Base-by-base conservation (phyloP, 2,888 invertebrate species). In the Volucella inflata region DNA sequence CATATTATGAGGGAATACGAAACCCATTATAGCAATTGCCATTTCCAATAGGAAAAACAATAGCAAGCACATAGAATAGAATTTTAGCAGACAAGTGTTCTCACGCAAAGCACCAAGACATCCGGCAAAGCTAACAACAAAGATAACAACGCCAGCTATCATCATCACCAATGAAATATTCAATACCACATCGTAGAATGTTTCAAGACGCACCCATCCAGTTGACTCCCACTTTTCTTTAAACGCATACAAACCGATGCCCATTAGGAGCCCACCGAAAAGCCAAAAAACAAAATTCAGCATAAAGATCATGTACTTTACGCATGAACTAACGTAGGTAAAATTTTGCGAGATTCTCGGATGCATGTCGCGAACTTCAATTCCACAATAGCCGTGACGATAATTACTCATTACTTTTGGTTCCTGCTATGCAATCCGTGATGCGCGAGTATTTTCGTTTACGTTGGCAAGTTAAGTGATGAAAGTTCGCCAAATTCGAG, bases 211-310 rank as follows among this genome's bases (percentile, higher is more conserved):
- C 46, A 97, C 94, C 88, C 96, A 95, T 87, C 97, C 97, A 21
- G 96, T 96, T 6, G 97, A 95, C 90, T 97, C 96, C 95, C 97
- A 97, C 94, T 98, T 98, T 90, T 98, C 98, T 84, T 97, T 95
- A 90, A 98, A 97, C 0, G 98, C 98, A 92, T 98, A 98, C 3
- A 97, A 93, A 8, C 98, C 98, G 81, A 98, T 95, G 8, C 96
- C 97, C 77, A 98, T 95, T 57, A 98, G 93, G 11, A 97, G 92
- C 36, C 97, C 97, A 75, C 98, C 98, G 89, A 97, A 95, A 70
- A 98, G 92, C 98, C 98, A 94, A 81, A 94, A 94, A 88, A 92
- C 89, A 87, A 91, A 92, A 88, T 92, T 92, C 62, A 92, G 88
- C 88, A 92, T 88, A 87, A 92, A 92, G 60, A 92, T 92, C 90